Percentiles rank a stretch among this genome's conserved stretches.
Conservation (phyloP, 92 coral and sea anemone genomes). For the Heteractis magnifica region DNA sequence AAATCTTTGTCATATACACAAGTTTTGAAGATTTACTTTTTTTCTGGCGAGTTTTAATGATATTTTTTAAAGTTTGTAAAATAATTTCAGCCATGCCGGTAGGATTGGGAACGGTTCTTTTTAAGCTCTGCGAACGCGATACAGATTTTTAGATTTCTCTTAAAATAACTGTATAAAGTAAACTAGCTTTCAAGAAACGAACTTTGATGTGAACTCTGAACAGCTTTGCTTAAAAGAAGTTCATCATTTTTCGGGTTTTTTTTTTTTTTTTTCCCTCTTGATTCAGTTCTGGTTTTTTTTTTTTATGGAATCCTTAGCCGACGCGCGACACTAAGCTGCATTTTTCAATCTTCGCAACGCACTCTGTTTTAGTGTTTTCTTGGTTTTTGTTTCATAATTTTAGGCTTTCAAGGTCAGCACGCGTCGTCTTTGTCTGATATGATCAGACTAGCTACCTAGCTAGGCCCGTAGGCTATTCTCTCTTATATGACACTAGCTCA, state of each 20-base stretch:
- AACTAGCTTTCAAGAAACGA: no score
- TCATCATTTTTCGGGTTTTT: no score
- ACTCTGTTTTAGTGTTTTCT: not conserved
- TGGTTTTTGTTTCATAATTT: conserved; percentile 19
- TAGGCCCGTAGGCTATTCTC: conserved; percentile 2
- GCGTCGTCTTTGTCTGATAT: conserved; percentile 24
- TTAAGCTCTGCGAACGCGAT: no score
- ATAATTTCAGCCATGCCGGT: no score
- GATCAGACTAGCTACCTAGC: not conserved
- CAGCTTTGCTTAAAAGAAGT: no score
- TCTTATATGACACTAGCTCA: not conserved
- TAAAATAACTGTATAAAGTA: no score
- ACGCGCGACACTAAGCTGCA: not conserved
- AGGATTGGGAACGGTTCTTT: no score
- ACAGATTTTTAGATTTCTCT: no score
- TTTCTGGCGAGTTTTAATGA: no score
- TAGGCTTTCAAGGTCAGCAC: conserved; percentile 21
- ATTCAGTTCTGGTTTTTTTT: not conserved
- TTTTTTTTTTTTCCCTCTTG: not conserved
- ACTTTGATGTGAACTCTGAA: no score
- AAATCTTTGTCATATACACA: not conserved
- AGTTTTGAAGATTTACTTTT: no score
- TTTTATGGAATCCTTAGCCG: not conserved
- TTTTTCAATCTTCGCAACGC: not conserved
- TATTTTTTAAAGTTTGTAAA: no score